phyloP scores from a whole-genome alignment of 2,797 vertebrate genomes.

The Erpetoichthys calabaricus region DNA sequence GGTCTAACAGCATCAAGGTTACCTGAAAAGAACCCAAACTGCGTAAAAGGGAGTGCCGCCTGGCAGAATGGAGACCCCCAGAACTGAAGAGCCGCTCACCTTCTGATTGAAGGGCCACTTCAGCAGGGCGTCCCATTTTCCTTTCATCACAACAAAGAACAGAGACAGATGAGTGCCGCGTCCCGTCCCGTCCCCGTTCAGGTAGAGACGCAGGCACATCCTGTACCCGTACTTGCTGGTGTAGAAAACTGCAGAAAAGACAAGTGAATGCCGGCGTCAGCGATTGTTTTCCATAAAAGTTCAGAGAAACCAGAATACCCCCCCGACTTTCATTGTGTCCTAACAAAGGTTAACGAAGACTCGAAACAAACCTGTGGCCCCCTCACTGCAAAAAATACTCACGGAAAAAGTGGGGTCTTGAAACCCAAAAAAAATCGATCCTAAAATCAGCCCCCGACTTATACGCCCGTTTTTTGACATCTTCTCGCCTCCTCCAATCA shows the following conservation, averaged over 20 bases:
- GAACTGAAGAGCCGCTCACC: conserved; percentile 49
- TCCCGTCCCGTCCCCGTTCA: conserved; percentile 87
- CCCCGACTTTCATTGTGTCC: too few species aligned
- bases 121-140: conserved; percentile 74
- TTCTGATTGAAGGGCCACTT: conserved; percentile 98
- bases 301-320: too few species aligned
- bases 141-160: conserved; percentile 94
- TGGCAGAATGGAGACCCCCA: too few species aligned
- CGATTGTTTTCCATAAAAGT: too few species aligned
- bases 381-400: neutral
- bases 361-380: neutral
- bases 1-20: conserved; percentile 90
- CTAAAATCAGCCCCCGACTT: too few species aligned
- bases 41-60: neutral
- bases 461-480: too few species aligned
- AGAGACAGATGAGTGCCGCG: conserved; percentile 79
- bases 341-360: neutral
- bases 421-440: too few species aligned
- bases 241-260: conserved; percentile 67
- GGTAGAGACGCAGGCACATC: conserved; percentile 89
- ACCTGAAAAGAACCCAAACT: conserved; percentile 45
- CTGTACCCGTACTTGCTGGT: conserved; percentile 95
- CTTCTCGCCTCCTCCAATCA: too few species aligned
- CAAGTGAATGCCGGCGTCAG: too few species aligned
- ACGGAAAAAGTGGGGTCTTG: neutral